Evolutionary conservation across 2,888 invertebrate species (phyloP).

Genomic region (Augiades crinisus): DNA sequence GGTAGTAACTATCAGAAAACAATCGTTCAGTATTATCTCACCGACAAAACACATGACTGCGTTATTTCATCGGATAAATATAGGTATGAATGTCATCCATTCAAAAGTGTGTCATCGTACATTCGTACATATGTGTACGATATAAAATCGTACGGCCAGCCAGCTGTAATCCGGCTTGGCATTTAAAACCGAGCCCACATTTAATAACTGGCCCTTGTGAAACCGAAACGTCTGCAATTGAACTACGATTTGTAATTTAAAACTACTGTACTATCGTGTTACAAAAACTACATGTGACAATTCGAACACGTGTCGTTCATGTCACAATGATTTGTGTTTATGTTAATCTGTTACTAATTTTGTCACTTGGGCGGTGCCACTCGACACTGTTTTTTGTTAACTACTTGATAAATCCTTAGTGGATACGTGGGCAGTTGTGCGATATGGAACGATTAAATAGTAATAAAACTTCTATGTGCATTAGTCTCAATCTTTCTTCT

Average conservation of each 20-base stretch:
- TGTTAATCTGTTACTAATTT: background rate
- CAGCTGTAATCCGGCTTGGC: conserved; percentile 14
- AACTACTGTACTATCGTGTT: conserved; percentile 14
- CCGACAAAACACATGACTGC: background rate
- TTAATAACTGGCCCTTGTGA: conserved; percentile 24
- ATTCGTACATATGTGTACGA: background rate
- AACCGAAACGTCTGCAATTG: conserved; percentile 12
- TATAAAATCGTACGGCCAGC: conserved; percentile 10
- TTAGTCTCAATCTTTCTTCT: too few species aligned
- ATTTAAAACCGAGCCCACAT: conserved; percentile 18
- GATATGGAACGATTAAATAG: too few species aligned
- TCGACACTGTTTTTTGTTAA: too few species aligned
- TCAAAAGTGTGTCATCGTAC: conserved; percentile 5
- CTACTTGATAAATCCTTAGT: too few species aligned
- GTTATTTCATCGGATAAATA: background rate
- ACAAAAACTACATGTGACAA: conserved; percentile 11
- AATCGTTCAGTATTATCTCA: too few species aligned
- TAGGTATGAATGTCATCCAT: background rate
- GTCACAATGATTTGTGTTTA: conserved; percentile 15
- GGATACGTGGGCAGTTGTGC: too few species aligned
- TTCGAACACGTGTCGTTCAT: conserved; percentile 12
- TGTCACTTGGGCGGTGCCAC: too few species aligned
- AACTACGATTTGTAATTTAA: conserved; percentile 15
- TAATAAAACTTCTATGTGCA: too few species aligned
- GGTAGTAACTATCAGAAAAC: too few species aligned